These are phyloP conservation scores for Tylochromis polylepis DNA, from an alignment of 2,113 vertebrate genomes.

Conservation along the genomic window DNA sequence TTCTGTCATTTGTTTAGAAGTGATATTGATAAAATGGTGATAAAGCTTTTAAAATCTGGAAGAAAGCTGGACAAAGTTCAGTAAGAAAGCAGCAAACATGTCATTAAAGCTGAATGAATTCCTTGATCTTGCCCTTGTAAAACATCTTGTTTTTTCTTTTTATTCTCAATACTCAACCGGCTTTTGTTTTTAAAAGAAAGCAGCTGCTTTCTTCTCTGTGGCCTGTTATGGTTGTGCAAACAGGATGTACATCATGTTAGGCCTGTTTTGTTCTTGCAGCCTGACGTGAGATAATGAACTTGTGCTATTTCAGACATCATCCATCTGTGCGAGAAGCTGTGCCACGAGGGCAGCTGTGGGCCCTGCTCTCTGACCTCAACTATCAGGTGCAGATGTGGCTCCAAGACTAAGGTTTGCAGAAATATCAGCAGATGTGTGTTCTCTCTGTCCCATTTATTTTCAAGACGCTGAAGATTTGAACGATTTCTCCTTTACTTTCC, in stretches of 20 bases:
- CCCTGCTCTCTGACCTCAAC: constrained; percentile 90
- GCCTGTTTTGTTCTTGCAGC: neutral
- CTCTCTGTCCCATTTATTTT: fast-evolving
- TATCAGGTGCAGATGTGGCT: constrained; percentile 90
- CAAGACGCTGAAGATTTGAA: neutral
- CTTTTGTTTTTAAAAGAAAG: neutral
- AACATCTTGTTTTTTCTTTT: neutral
- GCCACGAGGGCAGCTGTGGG: constrained; percentile 90
- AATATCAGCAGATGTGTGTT: neutral
- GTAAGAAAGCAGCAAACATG: neutral
- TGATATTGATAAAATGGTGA: neutral
- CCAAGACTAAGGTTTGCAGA: constrained; percentile 83
- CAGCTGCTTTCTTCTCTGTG: neutral
- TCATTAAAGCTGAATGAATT: neutral
- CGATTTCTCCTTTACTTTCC: constrained; percentile 2
- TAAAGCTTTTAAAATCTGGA: neutral
- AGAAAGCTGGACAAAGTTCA: neutral
- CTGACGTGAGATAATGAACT: neutral
- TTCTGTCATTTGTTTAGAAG: neutral
- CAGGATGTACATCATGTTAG: neutral
- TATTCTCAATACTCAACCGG: neutral
- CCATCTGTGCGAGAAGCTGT: constrained; percentile 90
- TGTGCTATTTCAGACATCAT: constrained; percentile 76
- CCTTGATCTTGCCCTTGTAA: neutral
- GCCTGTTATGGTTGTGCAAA: neutral